These are phyloP conservation scores for Euzophera pinguis DNA, from an alignment of 2,888 invertebrate genomes.

Conservation along the genomic window DNA sequence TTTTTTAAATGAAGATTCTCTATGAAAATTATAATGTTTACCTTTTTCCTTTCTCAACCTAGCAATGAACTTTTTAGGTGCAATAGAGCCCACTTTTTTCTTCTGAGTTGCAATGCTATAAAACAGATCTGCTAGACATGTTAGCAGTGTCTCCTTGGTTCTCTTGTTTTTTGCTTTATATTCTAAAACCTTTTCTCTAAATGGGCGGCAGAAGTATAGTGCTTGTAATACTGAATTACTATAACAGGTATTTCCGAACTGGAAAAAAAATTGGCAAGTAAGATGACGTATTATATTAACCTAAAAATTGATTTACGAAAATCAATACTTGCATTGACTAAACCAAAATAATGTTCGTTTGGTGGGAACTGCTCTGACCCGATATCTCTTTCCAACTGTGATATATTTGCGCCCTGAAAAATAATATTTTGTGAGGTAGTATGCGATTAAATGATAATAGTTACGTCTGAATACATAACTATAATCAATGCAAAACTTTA, in stretches of 20 bases:
- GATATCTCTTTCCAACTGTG: conserved; percentile 99
- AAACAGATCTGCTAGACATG: conserved; percentile 98
- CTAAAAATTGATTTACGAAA: conserved; percentile 9
- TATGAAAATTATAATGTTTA: conserved; percentile 43
- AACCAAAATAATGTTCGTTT: conserved; percentile 99
- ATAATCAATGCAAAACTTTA: not conserved
- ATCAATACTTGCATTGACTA: conserved; percentile 93
- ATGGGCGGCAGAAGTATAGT: conserved; percentile 99
- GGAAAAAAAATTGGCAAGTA: conserved; percentile 48
- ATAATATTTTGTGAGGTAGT: not conserved
- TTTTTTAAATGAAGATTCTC: no score
- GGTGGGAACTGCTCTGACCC: conserved; percentile 98
- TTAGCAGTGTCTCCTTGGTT: conserved; percentile 97
- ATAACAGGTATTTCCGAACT: conserved; percentile 99
- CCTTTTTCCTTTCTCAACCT: conserved; percentile 98
- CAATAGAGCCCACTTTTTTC: conserved; percentile 99
- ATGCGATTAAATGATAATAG: not conserved
- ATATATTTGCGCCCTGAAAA: conserved; percentile 97
- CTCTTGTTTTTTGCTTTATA: conserved; percentile 98
- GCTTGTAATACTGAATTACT: conserved; percentile 99
- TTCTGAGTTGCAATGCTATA: conserved; percentile 99
- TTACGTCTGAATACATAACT: not conserved
- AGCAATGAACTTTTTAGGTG: conserved; percentile 99
- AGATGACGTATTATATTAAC: conserved; percentile 8
- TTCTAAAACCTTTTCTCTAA: conserved; percentile 98